Evolutionary conservation across 23 tunicate species (phyloP).

Genomic region (Halocynthia roretzi): DNA sequence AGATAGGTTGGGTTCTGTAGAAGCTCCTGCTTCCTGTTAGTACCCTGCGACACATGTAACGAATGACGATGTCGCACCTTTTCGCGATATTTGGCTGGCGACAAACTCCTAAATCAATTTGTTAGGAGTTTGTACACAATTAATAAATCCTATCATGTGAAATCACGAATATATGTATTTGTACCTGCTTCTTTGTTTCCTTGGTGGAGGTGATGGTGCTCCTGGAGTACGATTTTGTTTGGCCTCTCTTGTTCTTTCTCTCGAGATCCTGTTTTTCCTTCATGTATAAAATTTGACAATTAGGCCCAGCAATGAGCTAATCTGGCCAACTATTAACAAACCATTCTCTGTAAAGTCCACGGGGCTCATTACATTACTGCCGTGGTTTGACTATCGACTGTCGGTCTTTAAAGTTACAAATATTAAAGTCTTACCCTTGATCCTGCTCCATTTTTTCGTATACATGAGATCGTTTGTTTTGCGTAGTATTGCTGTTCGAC

Average conservation of each 20-base stretch:
- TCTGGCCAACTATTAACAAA: too few relatives aligned
- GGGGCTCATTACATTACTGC: too few relatives aligned
- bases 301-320: too few relatives aligned
- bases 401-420: too few relatives aligned
- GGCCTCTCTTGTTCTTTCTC: too few relatives aligned
- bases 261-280: too few relatives aligned
- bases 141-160: not conserved
- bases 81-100: conserved; percentile 19
- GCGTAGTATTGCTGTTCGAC: not conserved
- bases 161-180: not conserved
- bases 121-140: not conserved
- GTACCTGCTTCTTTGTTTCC: conserved; percentile 40
- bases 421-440: not conserved
- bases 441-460: conserved; percentile 9
- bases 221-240: not conserved
- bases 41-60: not conserved
- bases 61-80: not conserved
- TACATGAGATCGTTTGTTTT: not conserved
- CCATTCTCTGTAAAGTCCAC: too few relatives aligned
- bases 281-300: too few relatives aligned
- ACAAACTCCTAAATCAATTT: conserved; percentile 31
- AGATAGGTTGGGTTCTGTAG: not conserved
- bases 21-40: conserved; percentile 3
- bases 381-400: too few relatives aligned
- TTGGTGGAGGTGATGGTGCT: conserved; percentile 44